phyloP scores from a whole-genome alignment of 2,888 invertebrate species.

The Diaphora mendica region DNA sequence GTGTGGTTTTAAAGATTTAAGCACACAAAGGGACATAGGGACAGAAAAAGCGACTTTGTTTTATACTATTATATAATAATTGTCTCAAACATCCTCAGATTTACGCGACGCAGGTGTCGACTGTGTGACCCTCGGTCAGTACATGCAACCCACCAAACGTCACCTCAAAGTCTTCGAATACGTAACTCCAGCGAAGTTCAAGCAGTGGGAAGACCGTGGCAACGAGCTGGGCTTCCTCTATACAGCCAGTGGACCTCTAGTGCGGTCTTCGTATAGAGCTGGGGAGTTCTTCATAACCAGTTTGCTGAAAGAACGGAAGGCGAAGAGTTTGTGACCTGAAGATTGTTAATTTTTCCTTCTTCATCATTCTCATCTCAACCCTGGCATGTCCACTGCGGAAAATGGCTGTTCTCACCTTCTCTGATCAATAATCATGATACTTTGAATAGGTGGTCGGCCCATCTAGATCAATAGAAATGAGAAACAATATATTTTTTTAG shows the following conservation, averaged over 20 bases:
- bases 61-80: no score
- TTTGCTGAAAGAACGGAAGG: constrained; percentile 89
- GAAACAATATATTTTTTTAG: neutral
- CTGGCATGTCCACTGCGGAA: neutral
- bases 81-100: constrained; percentile 82
- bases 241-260: constrained; percentile 98
- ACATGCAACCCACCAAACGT: constrained; percentile 99
- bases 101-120: constrained; percentile 94
- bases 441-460: neutral
- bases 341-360: neutral
- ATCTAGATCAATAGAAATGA: neutral
- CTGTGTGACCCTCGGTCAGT: constrained; percentile 98
- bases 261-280: constrained; percentile 98
- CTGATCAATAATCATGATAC: neutral
- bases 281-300: constrained; percentile 97
- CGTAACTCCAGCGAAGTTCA: constrained; percentile 97
- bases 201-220: constrained; percentile 94
- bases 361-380: neutral
- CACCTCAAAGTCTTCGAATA: constrained; percentile 98
- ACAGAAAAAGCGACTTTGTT: no score
- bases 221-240: constrained; percentile 96
- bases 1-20: no score
- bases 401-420: neutral
- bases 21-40: no score
- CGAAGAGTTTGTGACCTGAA: constrained; percentile 68